A percentile compares a stretch with the other conserved stretches of the same genome.
phyloP scores from a whole-genome alignment of 2,797 vertebrate genomes.

The Melopsittacus undulatus region DNA sequence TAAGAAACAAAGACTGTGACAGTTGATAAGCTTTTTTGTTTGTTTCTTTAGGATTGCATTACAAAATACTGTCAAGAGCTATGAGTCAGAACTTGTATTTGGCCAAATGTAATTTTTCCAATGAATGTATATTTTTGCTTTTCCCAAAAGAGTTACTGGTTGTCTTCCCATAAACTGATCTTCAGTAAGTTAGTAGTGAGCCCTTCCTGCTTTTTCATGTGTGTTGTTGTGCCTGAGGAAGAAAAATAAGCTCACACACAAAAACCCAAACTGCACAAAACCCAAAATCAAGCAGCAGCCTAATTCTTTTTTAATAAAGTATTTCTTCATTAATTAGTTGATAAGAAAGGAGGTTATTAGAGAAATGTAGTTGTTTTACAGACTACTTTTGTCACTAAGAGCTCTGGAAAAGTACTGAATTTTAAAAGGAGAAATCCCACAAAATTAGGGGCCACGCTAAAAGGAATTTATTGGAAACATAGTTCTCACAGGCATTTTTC shows the following conservation, averaged over 20 bases:
- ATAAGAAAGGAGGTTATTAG: not conserved
- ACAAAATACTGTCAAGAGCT: not conserved
- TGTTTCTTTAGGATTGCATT: not conserved
- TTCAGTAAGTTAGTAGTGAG: not conserved
- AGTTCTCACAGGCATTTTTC: constrained; percentile 40
- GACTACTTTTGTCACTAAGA: not conserved
- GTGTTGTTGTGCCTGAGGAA: not conserved
- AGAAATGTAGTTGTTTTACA: not conserved
- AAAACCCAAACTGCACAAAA: not conserved
- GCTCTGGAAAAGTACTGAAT: not conserved
- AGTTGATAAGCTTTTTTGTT: not conserved
- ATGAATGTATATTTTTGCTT: not conserved
- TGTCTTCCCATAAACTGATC: not conserved
- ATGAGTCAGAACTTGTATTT: not conserved
- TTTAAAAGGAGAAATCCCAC: not conserved
- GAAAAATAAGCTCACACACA: not conserved
- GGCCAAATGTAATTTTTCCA: not conserved
- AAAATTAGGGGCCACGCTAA: not conserved
- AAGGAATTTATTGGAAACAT: not conserved
- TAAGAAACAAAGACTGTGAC: not conserved
- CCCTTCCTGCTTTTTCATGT: not conserved
- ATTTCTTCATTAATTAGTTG: not conserved
- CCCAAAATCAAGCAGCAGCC: not conserved
- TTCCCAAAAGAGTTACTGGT: not conserved
- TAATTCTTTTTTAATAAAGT: not conserved